Percentiles rank a stretch among this genome's conserved stretches.
phyloP scores from a whole-genome alignment of 2,113 vertebrate genomes.

The Eretmochelys imbricata region DNA sequence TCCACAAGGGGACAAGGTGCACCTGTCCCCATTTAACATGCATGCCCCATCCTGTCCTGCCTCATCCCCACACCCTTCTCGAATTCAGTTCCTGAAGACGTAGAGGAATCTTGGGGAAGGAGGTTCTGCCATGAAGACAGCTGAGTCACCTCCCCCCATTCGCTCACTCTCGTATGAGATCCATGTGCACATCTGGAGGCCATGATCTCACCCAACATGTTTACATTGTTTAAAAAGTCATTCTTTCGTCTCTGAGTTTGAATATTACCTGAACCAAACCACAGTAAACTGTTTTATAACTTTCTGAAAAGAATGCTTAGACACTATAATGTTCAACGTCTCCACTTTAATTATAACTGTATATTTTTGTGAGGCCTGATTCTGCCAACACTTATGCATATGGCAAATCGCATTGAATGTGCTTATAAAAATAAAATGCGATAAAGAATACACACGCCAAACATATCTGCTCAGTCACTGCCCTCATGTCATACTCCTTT shows the following conservation, averaged over 20 bases:
- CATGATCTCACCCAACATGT: fast-evolving
- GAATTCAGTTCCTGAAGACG: neutral
- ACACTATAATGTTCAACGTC: neutral
- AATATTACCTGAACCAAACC: fast-evolving
- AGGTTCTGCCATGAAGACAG: neutral
- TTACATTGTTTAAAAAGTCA: neutral
- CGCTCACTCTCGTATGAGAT: fast-evolving
- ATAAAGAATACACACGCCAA: neutral
- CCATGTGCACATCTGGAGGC: fast-evolving
- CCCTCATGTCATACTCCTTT: neutral
- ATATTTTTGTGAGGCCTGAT: neutral
- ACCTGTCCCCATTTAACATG: neutral
- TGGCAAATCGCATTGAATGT: neutral
- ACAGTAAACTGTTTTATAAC: neutral
- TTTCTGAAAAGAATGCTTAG: neutral
- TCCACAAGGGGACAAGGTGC: neutral
- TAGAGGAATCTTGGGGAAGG: neutral
- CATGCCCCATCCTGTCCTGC: neutral
- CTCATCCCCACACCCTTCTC: neutral
- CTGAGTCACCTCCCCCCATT: neutral
- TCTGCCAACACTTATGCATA: neutral
- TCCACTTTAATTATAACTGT: neutral
- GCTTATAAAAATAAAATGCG: neutral
- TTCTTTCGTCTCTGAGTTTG: neutral
- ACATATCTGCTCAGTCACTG: neutral